A percentile compares a stretch with the other conserved stretches of the same genome.
phyloP scores from a whole-genome alignment of 2,797 vertebrate genomes.

The Urophycis tenuis region DNA sequence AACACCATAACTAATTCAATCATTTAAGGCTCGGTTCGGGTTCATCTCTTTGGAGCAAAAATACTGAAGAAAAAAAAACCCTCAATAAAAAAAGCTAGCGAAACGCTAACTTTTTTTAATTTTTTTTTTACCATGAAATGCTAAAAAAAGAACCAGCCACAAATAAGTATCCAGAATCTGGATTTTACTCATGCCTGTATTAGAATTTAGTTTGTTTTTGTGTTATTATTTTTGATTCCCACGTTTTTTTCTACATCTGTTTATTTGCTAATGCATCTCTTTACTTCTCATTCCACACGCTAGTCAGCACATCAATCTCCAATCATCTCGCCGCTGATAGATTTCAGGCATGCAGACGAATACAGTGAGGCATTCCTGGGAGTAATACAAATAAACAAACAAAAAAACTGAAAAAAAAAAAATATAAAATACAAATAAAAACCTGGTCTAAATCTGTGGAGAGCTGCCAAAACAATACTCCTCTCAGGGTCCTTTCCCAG shows the following conservation, averaged over 20 bases:
- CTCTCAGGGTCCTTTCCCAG: conserved; percentile 2
- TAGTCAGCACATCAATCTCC: background rate
- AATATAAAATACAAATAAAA: conserved; percentile 8
- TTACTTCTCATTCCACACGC: background rate
- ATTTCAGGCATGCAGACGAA: background rate
- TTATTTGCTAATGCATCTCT: background rate
- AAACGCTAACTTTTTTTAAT: too few relatives aligned
- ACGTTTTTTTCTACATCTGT: background rate
- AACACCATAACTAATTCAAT: background rate
- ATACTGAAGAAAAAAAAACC: background rate
- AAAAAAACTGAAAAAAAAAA: background rate
- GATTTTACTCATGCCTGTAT: background rate
- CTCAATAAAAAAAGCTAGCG: background rate
- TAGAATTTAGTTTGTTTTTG: background rate
- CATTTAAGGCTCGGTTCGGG: background rate
- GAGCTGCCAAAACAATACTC: conserved; percentile 39
- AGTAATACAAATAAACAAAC: background rate
- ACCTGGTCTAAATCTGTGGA: conserved; percentile 44
- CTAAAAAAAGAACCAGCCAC: background rate
- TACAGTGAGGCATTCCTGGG: background rate
- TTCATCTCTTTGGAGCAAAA: background rate
- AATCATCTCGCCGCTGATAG: background rate
- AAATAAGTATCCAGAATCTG: background rate
- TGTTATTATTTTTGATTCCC: background rate
- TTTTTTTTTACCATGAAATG: too few relatives aligned